phyloP scores from a whole-genome alignment of 2,113 vertebrate species.

The Lasiurus cinereus region DNA sequence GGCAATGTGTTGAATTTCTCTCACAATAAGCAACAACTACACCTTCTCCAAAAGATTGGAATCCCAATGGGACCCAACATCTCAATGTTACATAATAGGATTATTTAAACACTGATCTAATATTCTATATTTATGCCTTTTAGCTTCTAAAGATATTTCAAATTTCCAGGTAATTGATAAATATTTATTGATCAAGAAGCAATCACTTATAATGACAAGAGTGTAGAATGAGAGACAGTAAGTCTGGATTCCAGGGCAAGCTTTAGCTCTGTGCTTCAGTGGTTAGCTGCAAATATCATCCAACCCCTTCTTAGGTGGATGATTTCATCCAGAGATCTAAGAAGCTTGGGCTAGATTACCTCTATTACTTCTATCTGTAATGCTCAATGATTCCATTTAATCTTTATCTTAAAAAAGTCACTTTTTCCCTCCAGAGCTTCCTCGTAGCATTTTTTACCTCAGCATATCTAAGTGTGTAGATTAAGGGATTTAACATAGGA shows the following conservation, averaged over 20 bases:
- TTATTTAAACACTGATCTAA: not conserved
- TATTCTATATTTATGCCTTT: not conserved
- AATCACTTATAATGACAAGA: not conserved
- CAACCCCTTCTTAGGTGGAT: not conserved
- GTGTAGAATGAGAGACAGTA: not conserved
- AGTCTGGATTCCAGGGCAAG: not conserved
- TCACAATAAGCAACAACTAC: not conserved
- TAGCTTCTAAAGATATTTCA: not conserved
- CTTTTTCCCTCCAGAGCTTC: conserved; percentile 53
- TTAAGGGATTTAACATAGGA: conserved; percentile 74
- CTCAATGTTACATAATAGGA: not conserved
- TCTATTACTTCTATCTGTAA: not conserved
- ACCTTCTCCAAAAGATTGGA: not conserved
- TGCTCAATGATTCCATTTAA: not conserved
- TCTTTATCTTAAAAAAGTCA: not conserved
- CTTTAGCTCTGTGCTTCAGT: not conserved
- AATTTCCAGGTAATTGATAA: not conserved
- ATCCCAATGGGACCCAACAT: not conserved
- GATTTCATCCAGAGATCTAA: not conserved
- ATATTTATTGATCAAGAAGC: not conserved
- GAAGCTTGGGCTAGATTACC: not conserved
- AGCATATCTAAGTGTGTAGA: conserved; percentile 72
- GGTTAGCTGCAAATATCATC: not conserved
- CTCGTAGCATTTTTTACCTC: conserved; percentile 68
- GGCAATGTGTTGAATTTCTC: not conserved